Evolutionary conservation across 37 sponge, comb jelly and placozoan species (phyloP).

Genomic region (Theonella swinhoei): DNA sequence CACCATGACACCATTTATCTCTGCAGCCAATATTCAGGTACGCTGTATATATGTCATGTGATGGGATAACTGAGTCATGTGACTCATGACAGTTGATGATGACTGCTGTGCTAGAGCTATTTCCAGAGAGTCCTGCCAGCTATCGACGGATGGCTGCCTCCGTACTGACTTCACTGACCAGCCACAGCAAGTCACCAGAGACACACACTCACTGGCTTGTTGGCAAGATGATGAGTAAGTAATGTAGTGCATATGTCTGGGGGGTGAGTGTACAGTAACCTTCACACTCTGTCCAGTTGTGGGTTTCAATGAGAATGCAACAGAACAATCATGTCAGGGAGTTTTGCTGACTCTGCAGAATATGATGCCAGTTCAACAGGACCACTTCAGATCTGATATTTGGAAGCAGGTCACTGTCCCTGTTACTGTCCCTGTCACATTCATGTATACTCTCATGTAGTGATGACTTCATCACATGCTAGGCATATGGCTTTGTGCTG

Average conservation of each 20-base stretch:
- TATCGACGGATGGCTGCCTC: constrained; percentile 59
- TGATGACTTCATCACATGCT: not conserved
- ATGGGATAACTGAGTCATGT: not conserved
- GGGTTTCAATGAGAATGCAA: constrained; percentile 12
- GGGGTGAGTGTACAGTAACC: no score
- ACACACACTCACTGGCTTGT: constrained; percentile 37
- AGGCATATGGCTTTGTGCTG: constrained; percentile 37
- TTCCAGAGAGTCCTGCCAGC: constrained; percentile 20
- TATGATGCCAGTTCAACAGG: not conserved
- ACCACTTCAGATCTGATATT: no score
- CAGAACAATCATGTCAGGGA: constrained; percentile 10
- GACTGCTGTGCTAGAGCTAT: constrained; percentile 2
- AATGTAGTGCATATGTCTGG: not conserved
- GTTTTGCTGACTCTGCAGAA: constrained; percentile 52
- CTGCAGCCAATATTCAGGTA: constrained; percentile 40
- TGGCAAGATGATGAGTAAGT: constrained; percentile 45
- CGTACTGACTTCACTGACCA: not conserved
- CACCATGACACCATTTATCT: constrained; percentile 49
- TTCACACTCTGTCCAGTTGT: constrained; percentile 13
- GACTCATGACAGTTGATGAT: constrained; percentile 32
- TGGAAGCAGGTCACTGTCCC: not conserved
- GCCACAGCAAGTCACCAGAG: constrained; percentile 2
- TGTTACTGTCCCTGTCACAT: not conserved
- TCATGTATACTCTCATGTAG: no score
- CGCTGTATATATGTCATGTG: not conserved